Evolutionary conservation across 2,113 vertebrate genomes (phyloP).

Genomic region (Scortum barcoo): DNA sequence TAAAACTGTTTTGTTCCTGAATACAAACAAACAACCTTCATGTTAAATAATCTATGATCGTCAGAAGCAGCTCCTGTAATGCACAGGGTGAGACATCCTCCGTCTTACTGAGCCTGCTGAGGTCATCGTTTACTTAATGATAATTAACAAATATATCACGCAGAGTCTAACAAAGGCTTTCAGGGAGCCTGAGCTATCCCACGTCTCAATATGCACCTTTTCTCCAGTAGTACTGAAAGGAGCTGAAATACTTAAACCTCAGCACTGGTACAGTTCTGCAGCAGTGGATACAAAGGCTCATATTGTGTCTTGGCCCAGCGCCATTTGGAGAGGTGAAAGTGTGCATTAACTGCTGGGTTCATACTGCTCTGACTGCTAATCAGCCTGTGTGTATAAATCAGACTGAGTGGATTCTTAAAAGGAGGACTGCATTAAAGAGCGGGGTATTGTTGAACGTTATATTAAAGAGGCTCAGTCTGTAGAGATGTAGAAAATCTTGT

Average conservation of each 20-base stretch:
- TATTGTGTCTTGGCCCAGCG: not conserved
- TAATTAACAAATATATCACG: not conserved
- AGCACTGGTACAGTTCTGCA: not conserved
- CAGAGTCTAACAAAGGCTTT: not conserved
- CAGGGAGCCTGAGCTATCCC: not conserved
- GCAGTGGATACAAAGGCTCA: not conserved
- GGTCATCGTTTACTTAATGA: not conserved
- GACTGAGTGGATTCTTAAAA: conserved; percentile 1
- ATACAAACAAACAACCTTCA: not conserved
- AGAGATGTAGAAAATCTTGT: no score
- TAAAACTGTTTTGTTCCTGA: not conserved
- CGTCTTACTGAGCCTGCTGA: not conserved
- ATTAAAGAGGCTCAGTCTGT: not conserved
- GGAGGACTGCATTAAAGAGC: not conserved
- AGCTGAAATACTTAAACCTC: fast-evolving
- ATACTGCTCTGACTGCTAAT: conserved; percentile 27
- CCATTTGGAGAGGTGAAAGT: conserved; percentile 30
- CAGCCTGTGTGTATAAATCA: conserved; percentile 33
- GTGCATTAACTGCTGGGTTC: conserved; percentile 9
- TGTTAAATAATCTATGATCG: not conserved
- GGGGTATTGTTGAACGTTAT: not conserved
- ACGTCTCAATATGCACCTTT: conserved; percentile 3
- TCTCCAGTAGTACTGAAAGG: not conserved
- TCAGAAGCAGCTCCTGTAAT: not conserved
- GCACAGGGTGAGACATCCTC: conserved; percentile 2